Conservation (phyloP, 2,797 vertebrate genomes). For the Neomorphus geoffroyi region DNA sequence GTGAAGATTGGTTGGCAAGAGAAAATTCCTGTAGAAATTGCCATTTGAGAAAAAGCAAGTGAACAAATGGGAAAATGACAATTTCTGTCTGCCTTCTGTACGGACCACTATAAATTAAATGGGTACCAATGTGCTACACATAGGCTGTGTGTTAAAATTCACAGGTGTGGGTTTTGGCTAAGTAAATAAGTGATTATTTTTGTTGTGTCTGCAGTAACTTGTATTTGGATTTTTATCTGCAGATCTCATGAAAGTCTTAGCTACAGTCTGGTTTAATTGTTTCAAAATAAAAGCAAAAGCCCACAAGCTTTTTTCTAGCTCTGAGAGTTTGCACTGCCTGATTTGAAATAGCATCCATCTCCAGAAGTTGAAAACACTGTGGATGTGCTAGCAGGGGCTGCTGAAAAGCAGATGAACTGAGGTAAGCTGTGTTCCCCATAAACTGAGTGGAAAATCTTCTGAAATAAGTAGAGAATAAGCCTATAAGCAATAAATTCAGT, state of each 20-base stretch:
- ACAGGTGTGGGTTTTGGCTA: not conserved
- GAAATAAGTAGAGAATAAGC: not conserved
- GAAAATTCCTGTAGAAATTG: not conserved
- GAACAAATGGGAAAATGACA: not conserved
- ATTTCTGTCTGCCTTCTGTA: not conserved
- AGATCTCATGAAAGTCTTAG: not conserved
- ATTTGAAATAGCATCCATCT: fast-evolving
- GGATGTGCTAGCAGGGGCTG: not conserved
- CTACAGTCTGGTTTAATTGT: not conserved
- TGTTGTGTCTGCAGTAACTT: not conserved
- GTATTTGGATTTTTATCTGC: not conserved
- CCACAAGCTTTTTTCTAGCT: not conserved
- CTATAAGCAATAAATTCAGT: not conserved
- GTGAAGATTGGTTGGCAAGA: not conserved
- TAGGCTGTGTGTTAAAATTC: not conserved
- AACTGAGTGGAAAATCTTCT: not conserved
- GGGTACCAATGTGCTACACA: not conserved
- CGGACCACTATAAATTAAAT: not conserved
- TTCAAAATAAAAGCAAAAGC: not conserved
- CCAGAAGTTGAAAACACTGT: not conserved
- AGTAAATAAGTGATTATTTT: not conserved
- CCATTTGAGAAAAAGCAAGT: not conserved
- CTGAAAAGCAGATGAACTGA: not conserved
- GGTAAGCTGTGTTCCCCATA: not conserved
- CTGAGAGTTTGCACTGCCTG: not conserved